Evolutionary conservation across 2,888 invertebrate genomes (phyloP).

Genomic region (Aplocera efformata): DNA sequence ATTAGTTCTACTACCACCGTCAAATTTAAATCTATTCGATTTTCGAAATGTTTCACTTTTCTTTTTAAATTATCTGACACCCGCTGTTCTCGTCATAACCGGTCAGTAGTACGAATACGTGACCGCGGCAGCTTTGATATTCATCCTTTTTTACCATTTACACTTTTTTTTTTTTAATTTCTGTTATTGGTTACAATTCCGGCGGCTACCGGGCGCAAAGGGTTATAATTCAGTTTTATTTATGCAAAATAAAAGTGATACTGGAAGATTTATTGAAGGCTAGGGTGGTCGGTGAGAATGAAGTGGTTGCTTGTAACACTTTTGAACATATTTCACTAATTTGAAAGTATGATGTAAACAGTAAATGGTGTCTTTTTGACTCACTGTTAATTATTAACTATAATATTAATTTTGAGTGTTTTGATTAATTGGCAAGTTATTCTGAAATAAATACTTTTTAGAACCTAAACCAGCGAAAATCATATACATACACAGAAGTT

Average conservation of each 20-base stretch:
- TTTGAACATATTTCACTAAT: slow-evolving; percentile 4
- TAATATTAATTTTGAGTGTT: too few species aligned
- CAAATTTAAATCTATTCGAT: slow-evolving; percentile 43
- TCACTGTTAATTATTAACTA: too few species aligned
- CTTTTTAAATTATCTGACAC: slow-evolving; percentile 67
- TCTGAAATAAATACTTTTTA: too few species aligned
- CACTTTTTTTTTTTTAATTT: slow-evolving; percentile 67
- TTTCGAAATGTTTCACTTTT: slow-evolving; percentile 56
- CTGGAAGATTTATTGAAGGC: slow-evolving; percentile 64
- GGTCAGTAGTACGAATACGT: slow-evolving; percentile 59
- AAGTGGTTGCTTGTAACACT: slow-evolving; percentile 12
- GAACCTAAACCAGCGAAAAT: too few species aligned
- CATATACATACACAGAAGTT: too few species aligned
- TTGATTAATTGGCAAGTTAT: too few species aligned
- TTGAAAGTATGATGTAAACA: slow-evolving; percentile 4
- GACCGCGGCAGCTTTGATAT: slow-evolving; percentile 74
- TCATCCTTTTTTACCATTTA: slow-evolving; percentile 60
- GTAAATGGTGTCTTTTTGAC: not conserved
- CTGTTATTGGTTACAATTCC: slow-evolving; percentile 74
- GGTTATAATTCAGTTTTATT: slow-evolving; percentile 77
- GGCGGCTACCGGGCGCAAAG: slow-evolving; percentile 77
- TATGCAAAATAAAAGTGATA: slow-evolving; percentile 77
- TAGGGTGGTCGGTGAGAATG: slow-evolving; percentile 44
- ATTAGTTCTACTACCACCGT: slow-evolving; percentile 44
- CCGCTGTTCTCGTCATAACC: slow-evolving; percentile 74